A percentile compares a stretch with the other conserved stretches of the same genome.
Evolutionary conservation across 2,113 vertebrate genomes (phyloP).

Genomic region (Machaerirhynchus nigripectus): DNA sequence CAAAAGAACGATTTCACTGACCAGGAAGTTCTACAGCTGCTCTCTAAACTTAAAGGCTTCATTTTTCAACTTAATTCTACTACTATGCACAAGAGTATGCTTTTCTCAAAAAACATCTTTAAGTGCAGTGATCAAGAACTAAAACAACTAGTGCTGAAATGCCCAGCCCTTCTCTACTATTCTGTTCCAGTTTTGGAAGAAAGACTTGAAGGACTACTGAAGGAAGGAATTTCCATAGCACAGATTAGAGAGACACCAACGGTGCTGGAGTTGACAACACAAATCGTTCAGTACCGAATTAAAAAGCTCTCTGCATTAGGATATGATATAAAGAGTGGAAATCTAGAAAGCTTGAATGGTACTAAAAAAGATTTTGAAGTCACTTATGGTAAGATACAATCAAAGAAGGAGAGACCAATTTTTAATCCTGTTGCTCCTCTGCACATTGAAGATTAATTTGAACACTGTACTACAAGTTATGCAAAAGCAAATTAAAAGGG

Average conservation of each 20-base stretch:
- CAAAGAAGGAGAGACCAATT: constrained; percentile 81
- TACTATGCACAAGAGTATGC: constrained; percentile 77
- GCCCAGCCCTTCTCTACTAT: constrained; percentile 87
- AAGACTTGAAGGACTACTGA: constrained; percentile 76
- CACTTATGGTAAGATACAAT: constrained; percentile 79
- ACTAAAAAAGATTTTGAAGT: constrained; percentile 94
- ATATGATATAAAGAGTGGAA: constrained; percentile 76
- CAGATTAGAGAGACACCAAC: constrained; percentile 82
- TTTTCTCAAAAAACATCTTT: constrained; percentile 77
- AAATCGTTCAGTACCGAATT: constrained; percentile 86
- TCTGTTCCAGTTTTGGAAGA: constrained; percentile 80
- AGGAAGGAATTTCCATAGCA: constrained; percentile 79
- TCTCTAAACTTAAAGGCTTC: constrained; percentile 89
- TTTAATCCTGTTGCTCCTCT: constrained; percentile 93
- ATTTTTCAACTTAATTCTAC: constrained; percentile 83
- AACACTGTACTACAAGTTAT: not conserved
- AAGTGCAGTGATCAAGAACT: constrained; percentile 81
- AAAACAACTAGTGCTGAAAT: constrained; percentile 78
- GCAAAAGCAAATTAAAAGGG: not conserved
- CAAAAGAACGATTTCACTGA: constrained; percentile 78
- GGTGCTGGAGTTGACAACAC: constrained; percentile 86
- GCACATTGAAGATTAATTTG: constrained; percentile 69
- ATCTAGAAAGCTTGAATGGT: constrained; percentile 80
- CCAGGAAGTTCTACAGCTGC: constrained; percentile 81
- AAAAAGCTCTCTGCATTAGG: constrained; percentile 78